Conservation (phyloP, 1,140 invertebrate species). For the Zophobas atratus region DNA sequence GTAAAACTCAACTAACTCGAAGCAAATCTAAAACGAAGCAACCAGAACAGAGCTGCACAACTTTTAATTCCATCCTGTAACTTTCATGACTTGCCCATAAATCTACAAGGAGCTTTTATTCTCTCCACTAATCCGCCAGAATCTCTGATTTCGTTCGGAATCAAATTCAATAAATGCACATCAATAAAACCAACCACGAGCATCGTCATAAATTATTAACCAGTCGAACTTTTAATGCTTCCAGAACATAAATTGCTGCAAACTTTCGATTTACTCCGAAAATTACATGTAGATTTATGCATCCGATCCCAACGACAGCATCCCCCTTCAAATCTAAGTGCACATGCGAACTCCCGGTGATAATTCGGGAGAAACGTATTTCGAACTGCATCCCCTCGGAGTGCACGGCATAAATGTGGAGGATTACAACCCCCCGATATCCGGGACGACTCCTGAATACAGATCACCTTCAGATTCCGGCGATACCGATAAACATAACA, state of each 20-base stretch:
- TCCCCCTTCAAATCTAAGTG: conserved; percentile 14
- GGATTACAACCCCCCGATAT: conserved; percentile 19
- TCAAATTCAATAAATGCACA: not conserved
- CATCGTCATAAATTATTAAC: conserved; percentile 9
- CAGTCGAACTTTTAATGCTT: conserved; percentile 23
- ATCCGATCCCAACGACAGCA: conserved; percentile 1
- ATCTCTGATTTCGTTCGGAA: no score
- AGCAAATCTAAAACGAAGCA: no score
- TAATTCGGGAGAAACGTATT: conserved; percentile 24
- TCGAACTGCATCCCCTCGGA: conserved; percentile 13
- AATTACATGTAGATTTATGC: conserved; percentile 36
- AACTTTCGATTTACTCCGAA: conserved; percentile 20
- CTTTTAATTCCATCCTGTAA: no score
- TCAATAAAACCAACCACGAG: not conserved
- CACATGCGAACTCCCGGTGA: conserved; percentile 7
- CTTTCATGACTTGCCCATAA: no score
- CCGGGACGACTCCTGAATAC: conserved; percentile 32
- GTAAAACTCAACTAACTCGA: no score
- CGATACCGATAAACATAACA: conserved; percentile 40
- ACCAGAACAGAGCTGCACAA: no score
- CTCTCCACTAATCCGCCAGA: no score
- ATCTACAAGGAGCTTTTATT: no score
- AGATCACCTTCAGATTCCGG: conserved; percentile 35
- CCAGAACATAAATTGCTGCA: conserved; percentile 19
- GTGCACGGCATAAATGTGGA: conserved; percentile 17